Percentiles rank a stretch among this genome's conserved stretches.
Evolutionary conservation across 2,888 invertebrate genomes (phyloP).

Genomic region (Anticlea derivata): DNA sequence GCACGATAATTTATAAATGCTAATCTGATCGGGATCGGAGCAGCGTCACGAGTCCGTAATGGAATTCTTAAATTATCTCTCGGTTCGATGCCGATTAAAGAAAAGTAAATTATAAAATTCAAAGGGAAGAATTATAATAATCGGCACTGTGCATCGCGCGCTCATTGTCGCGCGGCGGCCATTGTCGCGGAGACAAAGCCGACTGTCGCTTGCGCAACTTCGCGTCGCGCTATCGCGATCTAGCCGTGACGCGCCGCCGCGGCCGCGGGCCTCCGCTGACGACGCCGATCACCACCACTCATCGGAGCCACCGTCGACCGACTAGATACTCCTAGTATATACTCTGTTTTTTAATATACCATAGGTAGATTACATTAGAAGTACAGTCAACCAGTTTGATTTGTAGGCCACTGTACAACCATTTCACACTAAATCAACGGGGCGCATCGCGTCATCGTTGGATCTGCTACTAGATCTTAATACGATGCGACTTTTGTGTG

Average conservation of each 20-base stretch:
- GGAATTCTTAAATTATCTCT: conserved; percentile 27
- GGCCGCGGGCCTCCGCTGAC: not conserved
- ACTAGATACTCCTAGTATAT: no score
- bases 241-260: conserved; percentile 1
- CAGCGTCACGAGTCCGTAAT: conserved; percentile 25
- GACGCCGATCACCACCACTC: not conserved
- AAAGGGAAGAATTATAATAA: conserved; percentile 31
- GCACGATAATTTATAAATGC: conserved; percentile 19
- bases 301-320: no score
- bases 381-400: no score
- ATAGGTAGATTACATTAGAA: no score
- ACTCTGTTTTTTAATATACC: no score
- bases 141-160: conserved; percentile 22
- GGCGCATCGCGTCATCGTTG: no score
- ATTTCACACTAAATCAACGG: no score
- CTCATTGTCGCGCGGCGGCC: conserved; percentile 17
- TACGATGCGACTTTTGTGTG: no score
- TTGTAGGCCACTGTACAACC: no score
- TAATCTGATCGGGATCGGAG: conserved; percentile 21
- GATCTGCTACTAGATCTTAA: no score
- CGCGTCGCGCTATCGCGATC: conserved; percentile 6
- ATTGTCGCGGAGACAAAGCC: conserved; percentile 29
- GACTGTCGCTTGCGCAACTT: conserved; percentile 11
- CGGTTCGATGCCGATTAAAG: conserved; percentile 25
- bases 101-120: conserved; percentile 30